These are phyloP conservation scores for Sphecodes monilicornis DNA, from an alignment of 2,888 invertebrate genomes.

Conservation along the genomic window DNA sequence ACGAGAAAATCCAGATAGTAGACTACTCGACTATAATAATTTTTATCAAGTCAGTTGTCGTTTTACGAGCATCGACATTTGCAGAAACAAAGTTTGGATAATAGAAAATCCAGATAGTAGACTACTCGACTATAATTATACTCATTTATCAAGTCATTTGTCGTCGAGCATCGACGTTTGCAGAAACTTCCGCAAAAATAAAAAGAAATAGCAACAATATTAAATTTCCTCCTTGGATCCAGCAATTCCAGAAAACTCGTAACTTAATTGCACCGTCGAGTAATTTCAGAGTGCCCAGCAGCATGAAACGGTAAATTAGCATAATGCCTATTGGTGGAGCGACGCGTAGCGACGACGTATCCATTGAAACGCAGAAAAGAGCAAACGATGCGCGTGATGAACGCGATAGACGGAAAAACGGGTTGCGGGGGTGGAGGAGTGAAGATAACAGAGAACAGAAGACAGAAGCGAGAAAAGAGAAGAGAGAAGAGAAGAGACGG, in stretches of 20 bases:
- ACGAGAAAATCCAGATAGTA: no score
- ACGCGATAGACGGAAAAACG: neutral
- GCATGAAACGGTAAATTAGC: neutral
- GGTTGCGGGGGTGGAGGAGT: neutral
- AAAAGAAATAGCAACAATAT: neutral
- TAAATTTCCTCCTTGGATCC: neutral
- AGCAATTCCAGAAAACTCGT: neutral
- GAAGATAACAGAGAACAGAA: neutral
- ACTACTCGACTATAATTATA: no score
- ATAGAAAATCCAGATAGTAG: no score
- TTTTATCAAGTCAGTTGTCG: no score
- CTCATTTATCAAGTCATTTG: no score
- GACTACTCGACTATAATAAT: no score
- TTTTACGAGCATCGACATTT: no score
- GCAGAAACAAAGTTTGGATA: no score
- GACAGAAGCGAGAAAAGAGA: neutral
- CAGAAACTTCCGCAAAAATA: fast-evolving
- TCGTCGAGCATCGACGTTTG: no score
- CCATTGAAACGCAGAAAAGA: constrained; percentile 3
- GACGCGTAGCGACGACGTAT: neutral
- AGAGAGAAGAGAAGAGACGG: neutral
- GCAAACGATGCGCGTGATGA: constrained; percentile 22
- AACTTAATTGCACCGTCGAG: neutral
- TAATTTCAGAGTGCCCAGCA: neutral
- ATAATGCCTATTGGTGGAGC: neutral